These are phyloP conservation scores for Drosophila tani DNA, from an alignment of 1,140 invertebrate species.

Conservation along the genomic window DNA sequence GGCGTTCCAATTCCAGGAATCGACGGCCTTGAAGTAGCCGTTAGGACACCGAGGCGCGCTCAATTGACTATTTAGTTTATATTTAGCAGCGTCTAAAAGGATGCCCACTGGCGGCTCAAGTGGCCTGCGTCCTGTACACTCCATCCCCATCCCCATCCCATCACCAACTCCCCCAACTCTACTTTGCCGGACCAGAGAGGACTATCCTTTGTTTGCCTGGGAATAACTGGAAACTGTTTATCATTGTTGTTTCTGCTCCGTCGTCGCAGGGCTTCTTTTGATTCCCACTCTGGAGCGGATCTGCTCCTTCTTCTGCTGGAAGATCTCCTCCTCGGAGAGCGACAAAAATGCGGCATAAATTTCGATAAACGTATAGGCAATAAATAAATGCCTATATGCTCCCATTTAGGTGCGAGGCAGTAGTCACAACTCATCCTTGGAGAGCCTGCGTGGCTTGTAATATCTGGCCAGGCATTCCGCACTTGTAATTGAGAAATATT, in stretches of 20 bases:
- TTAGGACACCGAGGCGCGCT: slow-evolving; percentile 71
- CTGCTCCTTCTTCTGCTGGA: background rate
- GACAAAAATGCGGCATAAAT: slow-evolving; percentile 38
- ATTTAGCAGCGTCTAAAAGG: slow-evolving; percentile 77
- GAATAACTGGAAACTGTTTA: slow-evolving; percentile 78
- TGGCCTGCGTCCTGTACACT: slow-evolving; percentile 48
- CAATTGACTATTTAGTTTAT: slow-evolving; percentile 82
- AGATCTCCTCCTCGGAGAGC: slow-evolving; percentile 24
- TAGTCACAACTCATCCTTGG: slow-evolving; percentile 38
- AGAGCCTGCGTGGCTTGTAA: slow-evolving; percentile 22
- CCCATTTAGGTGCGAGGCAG: slow-evolving; percentile 24
- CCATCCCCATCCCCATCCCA: slow-evolving; percentile 13
- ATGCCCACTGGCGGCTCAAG: slow-evolving; percentile 59
- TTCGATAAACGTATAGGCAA: slow-evolving; percentile 46
- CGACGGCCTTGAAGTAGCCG: slow-evolving; percentile 76
- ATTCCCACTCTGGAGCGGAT: slow-evolving; percentile 6
- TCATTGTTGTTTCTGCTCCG: slow-evolving; percentile 67
- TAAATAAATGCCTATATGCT: slow-evolving; percentile 51
- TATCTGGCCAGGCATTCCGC: slow-evolving; percentile 62
- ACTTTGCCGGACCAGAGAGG: slow-evolving; percentile 14
- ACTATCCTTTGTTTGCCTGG: slow-evolving; percentile 69
- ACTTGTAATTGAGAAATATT: slow-evolving; percentile 68
- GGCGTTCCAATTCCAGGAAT: slow-evolving; percentile 67
- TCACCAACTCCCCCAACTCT: slow-evolving; percentile 16
- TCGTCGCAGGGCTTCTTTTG: slow-evolving; percentile 41